phyloP scores from a whole-genome alignment of 2,888 invertebrate genomes.

The Pandemis heparana region DNA sequence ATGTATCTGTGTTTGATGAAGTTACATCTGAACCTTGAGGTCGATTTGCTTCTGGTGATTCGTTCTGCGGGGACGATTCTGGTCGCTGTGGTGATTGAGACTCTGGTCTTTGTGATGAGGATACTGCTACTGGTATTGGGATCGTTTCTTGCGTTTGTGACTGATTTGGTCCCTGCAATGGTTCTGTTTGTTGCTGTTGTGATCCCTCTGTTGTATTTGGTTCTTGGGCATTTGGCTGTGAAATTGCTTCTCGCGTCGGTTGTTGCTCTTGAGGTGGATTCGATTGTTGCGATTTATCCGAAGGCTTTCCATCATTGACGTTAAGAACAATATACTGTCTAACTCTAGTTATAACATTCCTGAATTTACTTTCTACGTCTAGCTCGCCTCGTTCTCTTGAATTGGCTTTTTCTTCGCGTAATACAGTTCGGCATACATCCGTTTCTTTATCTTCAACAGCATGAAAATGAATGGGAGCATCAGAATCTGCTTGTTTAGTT shows the following conservation, averaged over 20 bases:
- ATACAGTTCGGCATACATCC: slow-evolving; percentile 32
- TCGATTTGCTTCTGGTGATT: neutral
- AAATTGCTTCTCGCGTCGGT: neutral
- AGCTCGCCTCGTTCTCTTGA: slow-evolving; percentile 4
- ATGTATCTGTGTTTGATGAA: too few relatives aligned
- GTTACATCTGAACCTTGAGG: too few relatives aligned
- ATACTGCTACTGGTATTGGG: neutral
- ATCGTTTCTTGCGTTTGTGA: neutral
- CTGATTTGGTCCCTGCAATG: neutral
- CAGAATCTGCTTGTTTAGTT: slow-evolving; percentile 35
- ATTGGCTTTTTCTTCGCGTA: slow-evolving; percentile 44
- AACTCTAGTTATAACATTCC: neutral
- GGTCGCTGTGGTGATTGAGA: neutral
- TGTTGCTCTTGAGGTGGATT: neutral
- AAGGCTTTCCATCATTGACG: neutral
- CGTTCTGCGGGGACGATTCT: neutral
- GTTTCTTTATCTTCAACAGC: slow-evolving; percentile 41
- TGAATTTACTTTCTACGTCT: neutral
- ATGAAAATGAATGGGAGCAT: slow-evolving; percentile 43
- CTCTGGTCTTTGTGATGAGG: neutral
- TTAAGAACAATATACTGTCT: slow-evolving; percentile 1
- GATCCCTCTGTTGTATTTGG: neutral
- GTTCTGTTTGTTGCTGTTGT: slow-evolving; percentile 1
- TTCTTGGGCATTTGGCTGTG: neutral
- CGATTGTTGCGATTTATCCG: neutral